phyloP scores from a whole-genome alignment of 2,113 vertebrate genomes.

The Chrysochloris asiatica region DNA sequence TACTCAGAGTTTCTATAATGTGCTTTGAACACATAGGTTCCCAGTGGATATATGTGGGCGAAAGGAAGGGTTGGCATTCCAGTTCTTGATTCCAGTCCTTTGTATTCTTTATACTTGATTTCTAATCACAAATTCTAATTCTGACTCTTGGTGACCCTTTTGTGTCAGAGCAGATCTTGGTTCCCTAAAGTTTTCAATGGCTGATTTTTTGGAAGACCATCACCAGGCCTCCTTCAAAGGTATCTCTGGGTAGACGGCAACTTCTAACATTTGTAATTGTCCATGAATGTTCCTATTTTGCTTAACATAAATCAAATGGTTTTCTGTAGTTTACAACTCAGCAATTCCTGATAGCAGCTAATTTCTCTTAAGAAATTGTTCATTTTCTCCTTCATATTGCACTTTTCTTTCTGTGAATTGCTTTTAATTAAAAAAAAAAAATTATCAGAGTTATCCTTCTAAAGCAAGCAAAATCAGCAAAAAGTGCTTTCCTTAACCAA shows the following conservation, averaged over 20 bases:
- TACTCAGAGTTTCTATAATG: not conserved
- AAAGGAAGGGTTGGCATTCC: not conserved
- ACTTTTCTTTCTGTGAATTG: not conserved
- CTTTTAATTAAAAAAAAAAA: slow-evolving; percentile 13
- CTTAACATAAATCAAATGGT: not conserved
- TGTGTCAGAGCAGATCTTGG: not conserved
- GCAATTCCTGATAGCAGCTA: not conserved
- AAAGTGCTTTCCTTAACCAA: slow-evolving; percentile 15
- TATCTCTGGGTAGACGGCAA: too few species aligned
- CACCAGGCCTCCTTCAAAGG: too few species aligned
- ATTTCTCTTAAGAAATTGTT: slow-evolving; percentile 39
- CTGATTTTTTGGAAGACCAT: too few species aligned
- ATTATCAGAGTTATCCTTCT: not conserved
- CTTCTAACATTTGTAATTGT: not conserved
- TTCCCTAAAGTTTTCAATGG: not conserved
- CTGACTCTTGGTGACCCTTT: too few species aligned
- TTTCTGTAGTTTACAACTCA: slow-evolving; percentile 4
- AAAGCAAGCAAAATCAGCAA: not conserved
- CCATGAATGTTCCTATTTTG: not conserved
- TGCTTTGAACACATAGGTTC: not conserved
- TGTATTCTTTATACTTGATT: not conserved
- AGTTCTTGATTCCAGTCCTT: not conserved
- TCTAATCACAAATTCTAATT: not conserved
- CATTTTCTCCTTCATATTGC: not conserved
- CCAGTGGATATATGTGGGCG: not conserved